phyloP scores from a whole-genome alignment of 1,140 invertebrate species.

The Aphelinus atriplicis region DNA sequence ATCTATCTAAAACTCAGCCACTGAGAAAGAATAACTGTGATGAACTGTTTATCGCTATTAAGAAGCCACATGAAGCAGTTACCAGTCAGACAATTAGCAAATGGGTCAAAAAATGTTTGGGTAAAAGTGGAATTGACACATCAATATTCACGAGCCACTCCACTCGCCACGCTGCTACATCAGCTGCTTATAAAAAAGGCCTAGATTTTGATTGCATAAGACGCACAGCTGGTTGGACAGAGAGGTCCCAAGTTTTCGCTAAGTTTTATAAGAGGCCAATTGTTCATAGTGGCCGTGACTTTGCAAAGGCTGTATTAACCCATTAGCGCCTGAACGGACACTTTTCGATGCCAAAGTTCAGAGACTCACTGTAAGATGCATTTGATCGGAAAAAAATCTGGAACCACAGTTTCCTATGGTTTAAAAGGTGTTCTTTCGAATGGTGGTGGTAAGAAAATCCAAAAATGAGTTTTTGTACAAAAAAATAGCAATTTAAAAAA shows the following conservation, averaged over 20 bases:
- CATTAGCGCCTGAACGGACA: no score
- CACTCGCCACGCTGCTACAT: constrained; percentile 17
- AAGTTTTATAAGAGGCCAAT: not conserved
- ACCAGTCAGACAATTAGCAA: constrained; percentile 37
- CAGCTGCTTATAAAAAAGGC: not conserved
- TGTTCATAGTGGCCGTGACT: not conserved
- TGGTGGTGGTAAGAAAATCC: no score
- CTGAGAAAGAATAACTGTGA: constrained; percentile 14
- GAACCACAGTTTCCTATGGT: no score
- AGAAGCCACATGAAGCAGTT: constrained; percentile 33
- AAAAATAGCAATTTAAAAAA: no score
- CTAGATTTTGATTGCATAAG: not conserved
- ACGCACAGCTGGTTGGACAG: constrained; percentile 3
- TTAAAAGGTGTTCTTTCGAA: no score
- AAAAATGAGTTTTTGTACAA: no score
- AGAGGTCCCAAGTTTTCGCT: no score
- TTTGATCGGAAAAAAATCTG: no score
- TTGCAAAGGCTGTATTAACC: not conserved
- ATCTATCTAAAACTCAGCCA: constrained; percentile 34
- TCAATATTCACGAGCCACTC: constrained; percentile 2
- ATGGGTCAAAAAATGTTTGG: constrained; percentile 31
- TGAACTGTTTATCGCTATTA: constrained; percentile 30
- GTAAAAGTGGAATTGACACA: constrained; percentile 1
- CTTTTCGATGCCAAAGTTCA: no score
- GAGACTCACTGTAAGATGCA: no score